These are phyloP conservation scores for Ficedula albicollis DNA, from an alignment of 2,797 vertebrate species.

Conservation along the genomic window DNA sequence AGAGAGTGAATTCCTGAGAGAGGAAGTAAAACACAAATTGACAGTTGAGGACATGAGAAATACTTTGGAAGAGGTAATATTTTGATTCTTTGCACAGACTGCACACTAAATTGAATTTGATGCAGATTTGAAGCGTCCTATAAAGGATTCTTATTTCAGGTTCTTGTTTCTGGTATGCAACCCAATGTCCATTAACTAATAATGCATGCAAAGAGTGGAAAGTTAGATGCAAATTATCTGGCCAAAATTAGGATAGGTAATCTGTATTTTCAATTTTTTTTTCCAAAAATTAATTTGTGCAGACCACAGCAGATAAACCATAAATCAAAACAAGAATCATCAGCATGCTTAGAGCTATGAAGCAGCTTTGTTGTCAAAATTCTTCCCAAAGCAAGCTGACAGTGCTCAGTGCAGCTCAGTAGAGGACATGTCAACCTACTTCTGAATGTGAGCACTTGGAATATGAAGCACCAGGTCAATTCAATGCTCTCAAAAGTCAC, in stretches of 20 bases:
- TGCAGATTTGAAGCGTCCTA: neutral
- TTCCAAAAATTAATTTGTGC: neutral
- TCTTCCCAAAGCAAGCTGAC: neutral
- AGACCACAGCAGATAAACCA: neutral
- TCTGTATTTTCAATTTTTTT: neutral
- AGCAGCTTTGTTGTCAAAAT: neutral
- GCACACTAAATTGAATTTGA: neutral
- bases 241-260: neutral
- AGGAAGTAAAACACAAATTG: constrained; percentile 22
- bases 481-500: neutral
- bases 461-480: neutral
- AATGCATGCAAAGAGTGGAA: neutral
- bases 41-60: constrained; percentile 44
- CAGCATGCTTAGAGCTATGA: neutral
- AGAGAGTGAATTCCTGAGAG: constrained; percentile 60
- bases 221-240: neutral
- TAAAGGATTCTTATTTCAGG: neutral
- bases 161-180: neutral
- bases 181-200: neutral
- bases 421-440: neutral
- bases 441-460: neutral
- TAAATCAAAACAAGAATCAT: neutral
- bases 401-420: neutral
- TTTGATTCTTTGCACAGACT: neutral
- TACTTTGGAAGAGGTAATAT: neutral